Conservation (phyloP, 2,113 vertebrate genomes). For the Apteryx mantelli region DNA sequence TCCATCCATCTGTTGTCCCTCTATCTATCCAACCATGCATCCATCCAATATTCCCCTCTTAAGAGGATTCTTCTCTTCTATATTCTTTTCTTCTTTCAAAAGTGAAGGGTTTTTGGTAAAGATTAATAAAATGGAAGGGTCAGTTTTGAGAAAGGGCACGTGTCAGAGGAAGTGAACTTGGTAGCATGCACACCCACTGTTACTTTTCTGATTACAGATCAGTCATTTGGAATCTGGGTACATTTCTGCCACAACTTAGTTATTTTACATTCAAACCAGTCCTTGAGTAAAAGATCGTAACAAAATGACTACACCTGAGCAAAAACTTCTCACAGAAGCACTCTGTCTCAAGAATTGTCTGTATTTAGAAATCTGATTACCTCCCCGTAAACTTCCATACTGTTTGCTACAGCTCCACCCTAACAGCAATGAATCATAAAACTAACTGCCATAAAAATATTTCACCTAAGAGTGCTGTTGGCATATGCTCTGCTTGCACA, state of each 20-base stretch:
- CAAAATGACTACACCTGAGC: not conserved
- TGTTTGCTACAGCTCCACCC: not conserved
- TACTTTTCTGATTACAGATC: not conserved
- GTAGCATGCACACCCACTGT: not conserved
- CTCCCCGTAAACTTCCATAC: not conserved
- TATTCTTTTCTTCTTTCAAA: not conserved
- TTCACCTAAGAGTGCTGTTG: not conserved
- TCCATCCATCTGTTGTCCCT: not conserved
- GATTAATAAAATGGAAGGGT: not conserved
- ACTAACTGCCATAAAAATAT: not conserved
- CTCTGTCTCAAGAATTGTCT: not conserved
- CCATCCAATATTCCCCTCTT: not conserved
- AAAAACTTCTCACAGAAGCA: not conserved
- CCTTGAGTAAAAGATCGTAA: not conserved
- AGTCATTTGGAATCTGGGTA: not conserved
- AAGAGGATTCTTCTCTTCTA: not conserved
- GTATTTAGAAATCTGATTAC: not conserved
- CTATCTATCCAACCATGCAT: too few relatives aligned
- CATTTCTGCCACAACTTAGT: not conserved
- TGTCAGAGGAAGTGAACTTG: not conserved
- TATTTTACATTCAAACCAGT: not conserved
- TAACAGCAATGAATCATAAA: not conserved
- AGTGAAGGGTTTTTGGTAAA: not conserved
- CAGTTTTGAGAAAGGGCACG: not conserved
- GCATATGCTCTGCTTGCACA: not conserved